phyloP scores from a whole-genome alignment of 2,888 invertebrate genomes.

The Aphidius colemani region DNA sequence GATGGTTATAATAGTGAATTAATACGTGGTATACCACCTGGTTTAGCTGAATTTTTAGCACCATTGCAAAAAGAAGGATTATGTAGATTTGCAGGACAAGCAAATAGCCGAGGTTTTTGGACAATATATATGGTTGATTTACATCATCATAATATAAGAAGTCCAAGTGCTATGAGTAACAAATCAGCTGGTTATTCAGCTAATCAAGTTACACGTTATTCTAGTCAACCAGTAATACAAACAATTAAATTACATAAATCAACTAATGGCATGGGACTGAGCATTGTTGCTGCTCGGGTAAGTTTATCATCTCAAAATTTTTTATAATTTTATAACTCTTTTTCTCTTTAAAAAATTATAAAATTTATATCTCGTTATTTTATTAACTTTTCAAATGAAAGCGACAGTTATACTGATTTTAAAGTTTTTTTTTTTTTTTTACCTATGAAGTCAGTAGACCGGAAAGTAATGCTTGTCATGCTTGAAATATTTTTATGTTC shows the following conservation, averaged over 20 bases:
- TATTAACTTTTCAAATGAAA: too few relatives aligned
- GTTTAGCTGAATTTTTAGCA: conserved; percentile 83
- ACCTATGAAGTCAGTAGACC: conserved; percentile 34
- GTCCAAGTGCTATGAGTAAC: conserved; percentile 71
- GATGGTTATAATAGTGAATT: conserved; percentile 98
- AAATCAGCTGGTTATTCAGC: conserved; percentile 62
- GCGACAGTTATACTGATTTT: too few relatives aligned
- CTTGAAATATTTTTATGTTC: conserved; percentile 34
- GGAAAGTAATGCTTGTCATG: conserved; percentile 37
- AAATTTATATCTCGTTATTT: background rate
- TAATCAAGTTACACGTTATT: conserved; percentile 50
- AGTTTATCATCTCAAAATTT: conserved; percentile 33
- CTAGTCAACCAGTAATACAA: conserved; percentile 75
- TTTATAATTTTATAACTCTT: background rate
- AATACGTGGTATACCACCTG: conserved; percentile 91
- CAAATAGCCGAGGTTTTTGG: conserved; percentile 91
- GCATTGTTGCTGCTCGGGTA: conserved; percentile 97
- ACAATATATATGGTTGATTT: conserved; percentile 85
- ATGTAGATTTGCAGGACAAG: conserved; percentile 88
- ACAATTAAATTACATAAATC: conserved; percentile 91
- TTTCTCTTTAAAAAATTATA: too few relatives aligned
- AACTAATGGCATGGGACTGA: conserved; percentile 95
- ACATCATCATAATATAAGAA: conserved; percentile 64
- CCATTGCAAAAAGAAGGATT: conserved; percentile 84
- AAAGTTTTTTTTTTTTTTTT: conserved; percentile 10